Base-by-base conservation (phyloP, 2,888 invertebrate genomes). In the Nebria salina region DNA sequence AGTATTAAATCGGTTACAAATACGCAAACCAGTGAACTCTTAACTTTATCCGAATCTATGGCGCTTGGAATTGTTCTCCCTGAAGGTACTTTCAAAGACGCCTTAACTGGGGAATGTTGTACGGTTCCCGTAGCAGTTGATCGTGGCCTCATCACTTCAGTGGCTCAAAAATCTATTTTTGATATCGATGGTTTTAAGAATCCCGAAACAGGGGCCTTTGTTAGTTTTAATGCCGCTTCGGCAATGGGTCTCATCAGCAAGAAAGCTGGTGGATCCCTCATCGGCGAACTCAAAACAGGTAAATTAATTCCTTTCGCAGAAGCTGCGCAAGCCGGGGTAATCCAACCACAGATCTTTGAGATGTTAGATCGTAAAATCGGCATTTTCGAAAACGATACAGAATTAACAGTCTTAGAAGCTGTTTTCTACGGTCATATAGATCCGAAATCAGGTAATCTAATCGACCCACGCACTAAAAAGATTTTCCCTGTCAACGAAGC, bases 181-280 rank as follows among this genome's bases (percentile, higher is more conserved):
- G 95, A 97, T 88, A 96, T 98, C 83, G 97, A 97, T 85, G 97
- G 95, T 79, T 96, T 97, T 87, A 95, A 94, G 87, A 95, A 96
- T 88, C 94, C 95, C 0, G 92, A 94, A 85, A 94, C 94, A 75
- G 94, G 93, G 65, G 95, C 96, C 86, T 95, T 94, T 86, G 92
- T 97, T 85, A 96, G 96, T 84, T 94, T 97, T 86, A 97, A 96
- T 88, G 91, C 93, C 82, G 96, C 97, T 65, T 90, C 95, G 83
- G 92, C 93, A 82, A 94, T 94, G 86, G 95, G 95, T 84, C 91
- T 95, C 86, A 91, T 97, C 73, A 94, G 95, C 87, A 92, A 93
- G 86, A 94, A 93, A 85, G 92, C 93, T 81, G 93, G 93, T 77
- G 93, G 94, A 85, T 93, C 94, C 86, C 90, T 92, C 84, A 92